Base-by-base conservation (phyloP, 2,113 vertebrate genomes). In the Pachyramphus minor region DNA sequence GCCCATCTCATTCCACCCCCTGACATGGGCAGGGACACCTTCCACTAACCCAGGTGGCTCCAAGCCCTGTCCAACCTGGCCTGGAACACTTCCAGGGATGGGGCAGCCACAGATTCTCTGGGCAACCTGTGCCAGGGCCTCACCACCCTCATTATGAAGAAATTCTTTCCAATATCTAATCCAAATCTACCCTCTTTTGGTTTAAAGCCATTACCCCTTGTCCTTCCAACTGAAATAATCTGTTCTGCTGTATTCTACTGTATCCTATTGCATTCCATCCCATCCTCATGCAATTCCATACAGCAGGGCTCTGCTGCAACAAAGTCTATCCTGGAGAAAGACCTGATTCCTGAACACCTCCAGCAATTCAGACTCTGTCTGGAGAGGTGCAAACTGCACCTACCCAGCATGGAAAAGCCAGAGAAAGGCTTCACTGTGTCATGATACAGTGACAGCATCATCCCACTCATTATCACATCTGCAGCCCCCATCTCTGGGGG, bases 401-500 rank as follows among this genome's bases (percentile, higher is more conserved):
- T 23, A 13, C 5, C 6, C 41, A 25, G 39, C 44, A 74, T 0
- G 4, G 55, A 39, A 69, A 4, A 74, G 27, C 15, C 50, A 75
- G 44, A 31, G 23, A 21, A 85, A 85, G 39, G 37, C 13, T 93
- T 33, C 58, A 21, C 28, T 25, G 5, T 0, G 2, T 12, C 4
- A 3, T 0, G 0, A 30, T 8, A 44, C 0, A 14, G 42, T 4
- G 2, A 52, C 0, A 85, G 56, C 78, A 45, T 33, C n/a, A 3
- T 28, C 74, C 66, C 1, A 2, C 21, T 67, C 60, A 39, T 45
- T 1, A 2, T n/a, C 22, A 2, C 2, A 2, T 11, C 79, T 71
- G 39, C 63, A 60, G 11, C 14, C 35, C 20, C n/a, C 33, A 24
- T 4, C 50, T 31, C 59, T 42, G 27, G 12, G 49, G 19, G 5